Base-by-base conservation (phyloP, 2,888 invertebrate species). In the Argyra leucocephala region DNA sequence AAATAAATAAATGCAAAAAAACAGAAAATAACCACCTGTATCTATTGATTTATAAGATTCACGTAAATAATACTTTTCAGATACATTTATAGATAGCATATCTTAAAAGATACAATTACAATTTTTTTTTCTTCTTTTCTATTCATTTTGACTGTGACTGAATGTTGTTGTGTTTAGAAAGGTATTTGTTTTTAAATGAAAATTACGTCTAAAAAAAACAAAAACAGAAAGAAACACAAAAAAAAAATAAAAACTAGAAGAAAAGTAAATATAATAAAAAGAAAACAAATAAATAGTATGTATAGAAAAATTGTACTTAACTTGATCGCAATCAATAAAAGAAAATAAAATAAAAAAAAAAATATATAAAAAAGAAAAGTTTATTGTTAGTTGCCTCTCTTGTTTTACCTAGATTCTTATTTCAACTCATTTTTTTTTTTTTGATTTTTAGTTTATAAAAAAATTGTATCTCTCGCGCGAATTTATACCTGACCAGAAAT, bases 61-160 rank as follows among this genome's bases (percentile, higher is more conserved):
- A 48, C 48, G 48, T 48, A 48, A 48, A 48, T 48, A 48, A 48
- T 48, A 48, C 48, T 48, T 48, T 18, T 18, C 12, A 48, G 48
- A 48, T 48, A 31, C 48, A 18, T 18, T 48, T 15, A 18, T 1
- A 48, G 18, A 48, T 48, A 48, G 48, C 18, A 15, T 48, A 48
- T 48, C 48, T 48, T 48, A 48, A 48, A 48, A 48, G 48, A 48
- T 48, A 48, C 48, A 48, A 31, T 31, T 31, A n/a, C n/a, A n/a
- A n/a, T 31, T 31, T 31, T 31, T 12, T 31, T 31, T 31, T 31
- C 31, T 31, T 48, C 18, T 48, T 48, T n/a, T 48, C 15, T 48
- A 10, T 37, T 37, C 3, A 9, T 15, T 15, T 37, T 37, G 15
- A 10, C 12, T 48, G 31, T 31, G 5, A 31, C 10, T n/a, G n/a